These are phyloP conservation scores for Gila robusta DNA, from an alignment of 2,797 vertebrate genomes.

Conservation along the genomic window DNA sequence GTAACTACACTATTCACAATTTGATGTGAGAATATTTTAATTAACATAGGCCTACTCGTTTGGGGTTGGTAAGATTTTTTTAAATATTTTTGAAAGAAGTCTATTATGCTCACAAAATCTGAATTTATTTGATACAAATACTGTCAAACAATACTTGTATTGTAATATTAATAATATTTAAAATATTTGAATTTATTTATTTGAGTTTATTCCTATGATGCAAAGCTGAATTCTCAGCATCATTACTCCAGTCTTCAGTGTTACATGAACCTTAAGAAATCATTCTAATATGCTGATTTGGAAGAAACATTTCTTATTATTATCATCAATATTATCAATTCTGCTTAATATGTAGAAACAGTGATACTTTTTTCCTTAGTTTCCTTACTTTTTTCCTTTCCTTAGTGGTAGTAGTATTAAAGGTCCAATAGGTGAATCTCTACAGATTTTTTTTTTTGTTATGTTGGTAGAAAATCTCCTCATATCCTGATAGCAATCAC, in stretches of 20 bases:
- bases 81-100: too few relatives aligned
- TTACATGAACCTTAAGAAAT: neutral
- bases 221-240: too few relatives aligned
- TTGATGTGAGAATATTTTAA: neutral
- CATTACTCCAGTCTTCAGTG: neutral
- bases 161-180: neutral
- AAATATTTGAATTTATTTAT: neutral
- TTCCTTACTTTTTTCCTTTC: too few relatives aligned
- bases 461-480: too few relatives aligned
- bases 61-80: neutral
- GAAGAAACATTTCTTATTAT: neutral
- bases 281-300: neutral
- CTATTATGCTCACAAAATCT: too few relatives aligned
- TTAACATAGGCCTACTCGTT: neutral
- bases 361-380: neutral
- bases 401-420: neutral
- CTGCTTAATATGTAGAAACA: neutral
- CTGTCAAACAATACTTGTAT: neutral
- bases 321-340: neutral
- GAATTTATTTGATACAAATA: too few relatives aligned
- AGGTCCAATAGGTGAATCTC: too few relatives aligned
- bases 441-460: too few relatives aligned
- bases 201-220: neutral
- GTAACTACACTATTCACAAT: neutral
- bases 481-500: too few relatives aligned